These are phyloP conservation scores for Riptortus pedestris DNA, from an alignment of 1,140 invertebrate species.

Conservation along the genomic window DNA sequence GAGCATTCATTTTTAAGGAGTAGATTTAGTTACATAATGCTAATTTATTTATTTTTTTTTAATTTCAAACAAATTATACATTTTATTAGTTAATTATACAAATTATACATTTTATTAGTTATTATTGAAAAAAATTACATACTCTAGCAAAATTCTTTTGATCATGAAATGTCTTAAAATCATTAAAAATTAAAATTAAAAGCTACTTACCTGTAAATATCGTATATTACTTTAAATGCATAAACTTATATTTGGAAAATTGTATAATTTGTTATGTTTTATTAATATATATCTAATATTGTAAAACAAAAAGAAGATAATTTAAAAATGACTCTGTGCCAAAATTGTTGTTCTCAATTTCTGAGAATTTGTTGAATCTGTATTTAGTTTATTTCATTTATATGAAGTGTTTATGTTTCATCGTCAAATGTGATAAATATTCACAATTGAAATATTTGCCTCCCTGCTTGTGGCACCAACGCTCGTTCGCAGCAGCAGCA, in stretches of 20 bases:
- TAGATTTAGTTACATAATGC: no score
- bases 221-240: neutral
- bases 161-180: no score
- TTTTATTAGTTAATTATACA: no score
- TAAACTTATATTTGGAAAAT: neutral
- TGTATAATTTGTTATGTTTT: slow-evolving; percentile 9
- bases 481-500: slow-evolving; percentile 9
- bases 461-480: neutral
- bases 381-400: neutral
- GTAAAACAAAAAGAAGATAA: slow-evolving; percentile 3
- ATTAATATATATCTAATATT: neutral
- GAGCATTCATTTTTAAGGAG: no score
- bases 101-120: no score
- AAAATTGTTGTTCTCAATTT: neutral
- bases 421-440: no score
- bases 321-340: neutral
- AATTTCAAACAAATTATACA: no score
- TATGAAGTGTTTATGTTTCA: neutral
- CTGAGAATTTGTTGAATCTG: neutral
- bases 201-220: neutral
- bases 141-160: no score
- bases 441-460: no score
- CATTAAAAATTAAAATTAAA: neutral
- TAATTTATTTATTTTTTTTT: no score
- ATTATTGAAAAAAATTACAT: no score